Evolutionary conservation across 2,888 invertebrate species (phyloP), one percentile per base, ranked within the genome.

Genomic region (Macropis europaea): DNA sequence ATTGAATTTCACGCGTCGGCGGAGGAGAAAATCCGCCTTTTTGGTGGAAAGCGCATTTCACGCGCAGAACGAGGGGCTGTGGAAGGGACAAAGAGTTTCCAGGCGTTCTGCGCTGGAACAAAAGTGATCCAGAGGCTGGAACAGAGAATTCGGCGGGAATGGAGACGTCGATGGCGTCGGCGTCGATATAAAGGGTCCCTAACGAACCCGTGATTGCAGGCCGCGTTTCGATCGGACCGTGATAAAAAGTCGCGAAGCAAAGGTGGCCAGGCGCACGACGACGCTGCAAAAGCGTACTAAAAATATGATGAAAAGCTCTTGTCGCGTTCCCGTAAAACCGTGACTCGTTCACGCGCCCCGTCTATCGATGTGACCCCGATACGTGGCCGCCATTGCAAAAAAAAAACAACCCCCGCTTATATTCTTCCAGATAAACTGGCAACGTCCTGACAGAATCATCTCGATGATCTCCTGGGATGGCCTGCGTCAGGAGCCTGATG

Each of bases 311-410:
- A n/a, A n/a, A n/a, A n/a, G 63, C 60, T 73, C 36, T 68, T 40
- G 76, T 73, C 79, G 82, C 81, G 84, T 82, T 84, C 82, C 82
- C 76, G 84, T 82, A 80, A 82, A 77, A 77, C 75, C 74, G 78
- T 76, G 77, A 67, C 80, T 79, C 77, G 77, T 69, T 64, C 71
- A 73, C 75, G 77, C 77, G 69, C 59, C 38, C 54, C 60, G 72
- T 71, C 70, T 79, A 87, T 84, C 83, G 85, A 81, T 78, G 74
- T 84, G 87, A 86, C 87, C 87, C 78, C 86, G 81, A 85, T 87
- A 78, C 43, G 56, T 34, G 45, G 42, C 15, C 42, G 40, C 36
- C 66, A 36, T 28, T 62, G 15, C 42, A 56, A 64, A 57, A 48
- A 48, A 59, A 56, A 42, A 52, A 63, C 62, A 72, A 71, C 24